A percentile compares a stretch with the other conserved stretches of the same genome.
These are phyloP conservation scores for Campylomormyrus tamandua DNA, from an alignment of 2,113 vertebrate genomes.

Conservation along the genomic window DNA sequence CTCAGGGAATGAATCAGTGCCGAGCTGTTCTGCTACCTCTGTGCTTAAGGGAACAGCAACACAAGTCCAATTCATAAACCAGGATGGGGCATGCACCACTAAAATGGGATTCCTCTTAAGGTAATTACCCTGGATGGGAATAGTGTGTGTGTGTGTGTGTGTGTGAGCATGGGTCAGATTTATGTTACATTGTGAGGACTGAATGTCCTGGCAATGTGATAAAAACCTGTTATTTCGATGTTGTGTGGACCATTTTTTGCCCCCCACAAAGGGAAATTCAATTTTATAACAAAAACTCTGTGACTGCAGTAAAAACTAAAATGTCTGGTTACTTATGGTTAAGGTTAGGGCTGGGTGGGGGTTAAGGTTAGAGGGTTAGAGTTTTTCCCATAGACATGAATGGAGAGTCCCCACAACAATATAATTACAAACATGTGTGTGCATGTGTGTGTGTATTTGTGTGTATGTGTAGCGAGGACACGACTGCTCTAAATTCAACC, in stretches of 20 bases:
- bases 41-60: constrained; percentile 7
- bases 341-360: too few species aligned
- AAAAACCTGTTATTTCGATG: too few species aligned
- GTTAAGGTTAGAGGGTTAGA: too few species aligned
- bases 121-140: constrained; percentile 13
- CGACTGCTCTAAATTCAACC: neutral
- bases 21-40: neutral
- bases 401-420: too few species aligned
- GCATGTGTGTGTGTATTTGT: neutral
- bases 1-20: constrained; percentile 3
- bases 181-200: too few species aligned
- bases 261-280: too few species aligned
- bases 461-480: neutral
- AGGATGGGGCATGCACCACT: constrained; percentile 17
- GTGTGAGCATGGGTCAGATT: neutral
- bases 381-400: too few species aligned
- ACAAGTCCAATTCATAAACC: neutral
- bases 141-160: neutral
- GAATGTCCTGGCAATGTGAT: too few species aligned
- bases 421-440: neutral
- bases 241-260: too few species aligned
- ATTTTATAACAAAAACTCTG: too few species aligned
- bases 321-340: too few species aligned
- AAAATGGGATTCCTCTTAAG: constrained; percentile 14
- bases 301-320: neutral